These are phyloP conservation scores for Lobophora halterata DNA, from an alignment of 2,888 invertebrate species.

Conservation along the genomic window DNA sequence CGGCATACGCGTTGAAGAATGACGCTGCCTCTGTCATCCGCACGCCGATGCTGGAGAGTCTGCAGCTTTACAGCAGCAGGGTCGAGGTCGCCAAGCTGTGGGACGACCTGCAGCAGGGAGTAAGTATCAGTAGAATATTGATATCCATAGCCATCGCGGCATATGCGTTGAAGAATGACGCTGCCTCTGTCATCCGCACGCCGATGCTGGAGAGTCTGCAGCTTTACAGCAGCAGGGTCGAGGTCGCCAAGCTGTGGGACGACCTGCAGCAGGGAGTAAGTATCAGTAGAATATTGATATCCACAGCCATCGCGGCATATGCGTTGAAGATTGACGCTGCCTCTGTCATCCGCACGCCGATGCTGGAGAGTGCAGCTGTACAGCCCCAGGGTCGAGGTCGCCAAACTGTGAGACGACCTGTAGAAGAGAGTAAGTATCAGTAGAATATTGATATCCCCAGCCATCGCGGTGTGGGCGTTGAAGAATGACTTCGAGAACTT, in stretches of 20 bases:
- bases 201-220: conserved; percentile 53
- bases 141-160: conserved; percentile 53
- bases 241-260: conserved; percentile 60
- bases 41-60: conserved; percentile 49
- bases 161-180: conserved; percentile 48
- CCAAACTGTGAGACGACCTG: conserved; percentile 61
- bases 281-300: conserved; percentile 37
- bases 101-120: conserved; percentile 64
- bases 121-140: conserved; percentile 46
- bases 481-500: no score
- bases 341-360: conserved; percentile 48
- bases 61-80: conserved; percentile 45
- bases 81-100: conserved; percentile 52
- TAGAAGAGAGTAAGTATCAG: conserved; percentile 55
- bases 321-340: conserved; percentile 45
- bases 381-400: conserved; percentile 42
- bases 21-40: conserved; percentile 48
- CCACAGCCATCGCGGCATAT: conserved; percentile 54
- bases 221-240: conserved; percentile 45
- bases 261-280: conserved; percentile 61
- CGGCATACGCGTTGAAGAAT: conserved; percentile 50
- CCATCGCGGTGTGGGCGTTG: conserved; percentile 52
- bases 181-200: conserved; percentile 43
- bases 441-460: conserved; percentile 49
- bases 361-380: conserved; percentile 55